phyloP scores from a whole-genome alignment of 2,888 invertebrate species.

The Electrophaes corylata region DNA sequence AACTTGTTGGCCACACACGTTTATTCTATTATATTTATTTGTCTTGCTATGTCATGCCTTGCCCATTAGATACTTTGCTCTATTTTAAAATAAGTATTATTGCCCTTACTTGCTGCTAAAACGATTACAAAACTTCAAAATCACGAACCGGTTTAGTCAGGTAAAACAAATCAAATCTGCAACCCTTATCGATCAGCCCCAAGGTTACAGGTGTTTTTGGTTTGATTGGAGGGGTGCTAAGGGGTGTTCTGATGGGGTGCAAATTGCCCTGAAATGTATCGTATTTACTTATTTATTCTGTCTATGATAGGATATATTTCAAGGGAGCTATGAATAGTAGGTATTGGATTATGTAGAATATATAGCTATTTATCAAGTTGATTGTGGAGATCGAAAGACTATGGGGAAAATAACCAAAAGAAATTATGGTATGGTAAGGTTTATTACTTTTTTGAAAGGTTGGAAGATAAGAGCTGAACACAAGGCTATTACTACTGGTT shows the following conservation, averaged over 20 bases:
- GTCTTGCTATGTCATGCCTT: too few species aligned
- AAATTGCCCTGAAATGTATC: constrained; percentile 61
- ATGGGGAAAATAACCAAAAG: too few species aligned
- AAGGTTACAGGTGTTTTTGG: constrained; percentile 60
- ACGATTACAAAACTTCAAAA: not conserved
- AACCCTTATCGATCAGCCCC: constrained; percentile 46
- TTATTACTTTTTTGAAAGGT: too few species aligned
- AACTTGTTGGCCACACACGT: too few species aligned
- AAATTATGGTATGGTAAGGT: too few species aligned
- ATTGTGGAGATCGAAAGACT: too few species aligned
- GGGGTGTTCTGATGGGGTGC: constrained; percentile 51
- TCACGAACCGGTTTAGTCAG: constrained; percentile 8
- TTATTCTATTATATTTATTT: too few species aligned
- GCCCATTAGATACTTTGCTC: not conserved
- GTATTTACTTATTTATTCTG: constrained; percentile 32
- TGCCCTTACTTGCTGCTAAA: not conserved
- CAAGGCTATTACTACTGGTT: too few species aligned
- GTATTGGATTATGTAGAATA: not conserved
- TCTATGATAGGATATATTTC: constrained; percentile 15
- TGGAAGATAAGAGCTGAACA: too few species aligned
- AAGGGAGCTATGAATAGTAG: not conserved
- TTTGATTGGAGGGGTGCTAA: constrained; percentile 43
- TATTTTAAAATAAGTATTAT: not conserved
- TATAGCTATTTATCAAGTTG: too few species aligned
- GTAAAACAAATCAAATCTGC: constrained; percentile 35